Percentiles rank a stretch among this genome's conserved stretches.
phyloP scores from a whole-genome alignment of 2,888 invertebrate species.

The Pristionchus maxplancki region DNA sequence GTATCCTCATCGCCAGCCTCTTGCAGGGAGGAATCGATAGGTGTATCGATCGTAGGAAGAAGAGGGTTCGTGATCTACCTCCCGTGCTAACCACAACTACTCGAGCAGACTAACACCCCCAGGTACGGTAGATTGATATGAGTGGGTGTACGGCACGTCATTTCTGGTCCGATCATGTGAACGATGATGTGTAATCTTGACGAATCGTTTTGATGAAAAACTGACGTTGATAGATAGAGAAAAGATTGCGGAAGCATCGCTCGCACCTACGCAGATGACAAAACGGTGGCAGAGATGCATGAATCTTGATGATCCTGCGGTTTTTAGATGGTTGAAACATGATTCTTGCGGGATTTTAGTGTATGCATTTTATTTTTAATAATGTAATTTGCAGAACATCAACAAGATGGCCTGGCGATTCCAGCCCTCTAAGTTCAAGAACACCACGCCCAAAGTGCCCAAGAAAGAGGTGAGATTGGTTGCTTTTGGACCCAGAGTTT shows the following conservation, averaged over 20 bases:
- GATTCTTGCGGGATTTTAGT: too few species aligned
- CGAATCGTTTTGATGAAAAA: not conserved
- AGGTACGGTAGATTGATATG: not conserved
- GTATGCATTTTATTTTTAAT: not conserved
- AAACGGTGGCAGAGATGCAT: not conserved
- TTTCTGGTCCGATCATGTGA: not conserved
- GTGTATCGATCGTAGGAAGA: not conserved
- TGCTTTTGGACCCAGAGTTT: not conserved
- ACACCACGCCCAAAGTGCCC: conserved; percentile 95
- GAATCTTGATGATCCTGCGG: not conserved
- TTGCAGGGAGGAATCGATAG: conserved; percentile 31
- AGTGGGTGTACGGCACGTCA: not conserved
- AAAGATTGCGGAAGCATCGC: not conserved
- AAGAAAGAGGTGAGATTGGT: conserved; percentile 85
- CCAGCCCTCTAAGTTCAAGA: conserved; percentile 98
- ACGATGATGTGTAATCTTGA: not conserved
- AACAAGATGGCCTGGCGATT: conserved; percentile 83
- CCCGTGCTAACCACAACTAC: conserved; percentile 33
- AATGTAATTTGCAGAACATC: not conserved
- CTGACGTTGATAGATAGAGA: not conserved
- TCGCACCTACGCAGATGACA: not conserved
- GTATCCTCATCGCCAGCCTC: not conserved
- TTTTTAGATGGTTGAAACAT: not conserved
- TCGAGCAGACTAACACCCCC: conserved; percentile 38
- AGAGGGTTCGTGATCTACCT: not conserved